Conservation (phyloP, 2,888 invertebrate species). For the Synanthedon vespiformis region DNA sequence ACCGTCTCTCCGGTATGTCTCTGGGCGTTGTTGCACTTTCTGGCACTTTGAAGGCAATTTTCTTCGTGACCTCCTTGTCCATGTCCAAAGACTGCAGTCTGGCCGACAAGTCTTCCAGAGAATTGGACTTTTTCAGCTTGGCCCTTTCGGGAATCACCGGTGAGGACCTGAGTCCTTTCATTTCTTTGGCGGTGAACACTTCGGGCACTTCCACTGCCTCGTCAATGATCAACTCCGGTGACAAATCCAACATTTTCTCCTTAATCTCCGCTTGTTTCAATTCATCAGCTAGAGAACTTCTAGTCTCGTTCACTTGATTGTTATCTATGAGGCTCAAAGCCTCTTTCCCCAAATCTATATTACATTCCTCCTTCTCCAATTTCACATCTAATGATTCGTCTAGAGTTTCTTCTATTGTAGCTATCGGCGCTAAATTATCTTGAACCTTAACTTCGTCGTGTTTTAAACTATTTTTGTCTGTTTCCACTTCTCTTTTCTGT, state of each 20-base stretch:
- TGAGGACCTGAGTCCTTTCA: constrained; percentile 32
- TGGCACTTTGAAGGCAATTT: constrained; percentile 53
- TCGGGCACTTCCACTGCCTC: constrained; percentile 39
- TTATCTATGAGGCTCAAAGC: constrained; percentile 52
- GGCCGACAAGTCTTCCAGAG: constrained; percentile 46
- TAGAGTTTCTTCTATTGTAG: constrained; percentile 51
- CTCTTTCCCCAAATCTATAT: constrained; percentile 53
- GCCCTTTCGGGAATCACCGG: constrained; percentile 51
- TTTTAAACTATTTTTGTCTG: constrained; percentile 30
- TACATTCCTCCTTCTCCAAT: constrained; percentile 22
- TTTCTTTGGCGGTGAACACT: constrained; percentile 36
- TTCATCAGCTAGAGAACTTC: constrained; percentile 44
- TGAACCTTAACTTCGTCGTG: constrained; percentile 26
- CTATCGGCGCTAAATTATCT: constrained; percentile 50
- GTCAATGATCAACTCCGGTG: constrained; percentile 53
- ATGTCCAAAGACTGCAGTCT: constrained; percentile 22
- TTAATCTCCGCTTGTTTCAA: constrained; percentile 45
- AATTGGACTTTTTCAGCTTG: constrained; percentile 51
- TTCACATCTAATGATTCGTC: constrained; percentile 41
- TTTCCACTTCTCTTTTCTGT: constrained; percentile 31
- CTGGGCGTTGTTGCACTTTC: constrained; percentile 44
- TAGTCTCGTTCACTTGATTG: constrained; percentile 29
- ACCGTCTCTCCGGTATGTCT: constrained; percentile 49
- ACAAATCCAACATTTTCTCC: constrained; percentile 43
- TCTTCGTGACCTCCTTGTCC: constrained; percentile 31